Percentiles rank a stretch among this genome's conserved stretches.
These are phyloP conservation scores for Pterostichus madidus DNA, from an alignment of 2,888 invertebrate genomes.

Conservation along the genomic window DNA sequence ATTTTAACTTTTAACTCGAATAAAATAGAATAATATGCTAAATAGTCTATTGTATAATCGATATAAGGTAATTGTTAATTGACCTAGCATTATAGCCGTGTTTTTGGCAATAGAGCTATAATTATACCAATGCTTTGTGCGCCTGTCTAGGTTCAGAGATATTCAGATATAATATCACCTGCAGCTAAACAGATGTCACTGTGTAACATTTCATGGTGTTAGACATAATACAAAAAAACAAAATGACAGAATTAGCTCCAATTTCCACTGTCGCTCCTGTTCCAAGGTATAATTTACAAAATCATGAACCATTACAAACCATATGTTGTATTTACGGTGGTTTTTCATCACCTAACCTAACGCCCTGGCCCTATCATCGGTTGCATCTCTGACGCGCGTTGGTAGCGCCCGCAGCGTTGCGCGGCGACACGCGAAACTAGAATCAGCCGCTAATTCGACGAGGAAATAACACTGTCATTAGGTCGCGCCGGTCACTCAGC, in stretches of 20 bases:
- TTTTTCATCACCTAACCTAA: conserved; percentile 32
- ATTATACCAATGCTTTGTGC: too few relatives aligned
- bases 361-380: conserved; percentile 1
- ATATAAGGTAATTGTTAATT: too few relatives aligned
- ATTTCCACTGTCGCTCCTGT: conserved; percentile 1
- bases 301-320: conserved; percentile 28
- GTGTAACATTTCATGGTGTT: background rate
- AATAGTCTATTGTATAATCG: too few relatives aligned
- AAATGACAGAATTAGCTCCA: conserved; percentile 22
- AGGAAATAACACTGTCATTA: conserved; percentile 64
- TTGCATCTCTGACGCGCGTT: background rate
- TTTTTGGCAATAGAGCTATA: too few relatives aligned
- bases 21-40: too few relatives aligned
- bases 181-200: conserved; percentile 8
- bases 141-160: too few relatives aligned
- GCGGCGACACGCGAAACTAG: conserved; percentile 65
- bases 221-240: background rate
- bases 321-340: conserved; percentile 29
- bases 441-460: conserved; percentile 62
- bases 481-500: conserved; percentile 52
- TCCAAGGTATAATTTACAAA: conserved; percentile 35
- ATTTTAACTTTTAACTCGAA: too few relatives aligned
- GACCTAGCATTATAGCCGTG: too few relatives aligned
- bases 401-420: background rate
- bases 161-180: conserved; percentile 3